Conservation (phyloP, 2,797 vertebrate genomes). For the Arnoldichthys spilopterus region DNA sequence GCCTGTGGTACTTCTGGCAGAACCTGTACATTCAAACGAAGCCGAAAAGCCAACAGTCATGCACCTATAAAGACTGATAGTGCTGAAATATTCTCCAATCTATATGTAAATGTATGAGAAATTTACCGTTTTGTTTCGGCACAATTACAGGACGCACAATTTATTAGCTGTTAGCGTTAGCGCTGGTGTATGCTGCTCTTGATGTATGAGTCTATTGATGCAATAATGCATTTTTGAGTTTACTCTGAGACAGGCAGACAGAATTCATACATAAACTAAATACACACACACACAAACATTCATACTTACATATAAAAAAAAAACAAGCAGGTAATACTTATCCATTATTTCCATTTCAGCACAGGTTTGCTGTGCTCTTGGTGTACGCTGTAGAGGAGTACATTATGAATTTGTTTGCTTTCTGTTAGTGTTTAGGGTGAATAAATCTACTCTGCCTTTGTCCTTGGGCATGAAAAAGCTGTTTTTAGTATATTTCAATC, state of each 20-base stretch:
- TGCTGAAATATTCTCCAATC: slow-evolving; percentile 83
- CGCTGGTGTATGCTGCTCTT: slow-evolving; percentile 25
- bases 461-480: not conserved
- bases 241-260: slow-evolving; percentile 7
- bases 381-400: not conserved
- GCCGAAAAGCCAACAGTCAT: slow-evolving; percentile 33
- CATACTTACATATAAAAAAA: not conserved
- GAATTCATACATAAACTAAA: slow-evolving; percentile 12
- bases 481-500: slow-evolving; percentile 12
- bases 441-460: not conserved
- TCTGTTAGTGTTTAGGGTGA: not conserved
- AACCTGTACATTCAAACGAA: slow-evolving; percentile 41
- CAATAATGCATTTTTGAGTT: slow-evolving; percentile 10
- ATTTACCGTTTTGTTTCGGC: slow-evolving; percentile 80
- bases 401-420: not conserved
- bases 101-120: slow-evolving; percentile 86
- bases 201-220: slow-evolving; percentile 28
- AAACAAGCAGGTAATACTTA: not conserved
- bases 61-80: slow-evolving; percentile 63
- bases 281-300: not conserved
- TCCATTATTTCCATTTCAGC: slow-evolving; percentile 10
- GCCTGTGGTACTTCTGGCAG: not conserved
- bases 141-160: slow-evolving; percentile 81
- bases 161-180: slow-evolving; percentile 70
- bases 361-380: not conserved